These are phyloP conservation scores for Prionailurus viverrinus DNA, from an alignment of 2,113 vertebrate species.

Conservation along the genomic window DNA sequence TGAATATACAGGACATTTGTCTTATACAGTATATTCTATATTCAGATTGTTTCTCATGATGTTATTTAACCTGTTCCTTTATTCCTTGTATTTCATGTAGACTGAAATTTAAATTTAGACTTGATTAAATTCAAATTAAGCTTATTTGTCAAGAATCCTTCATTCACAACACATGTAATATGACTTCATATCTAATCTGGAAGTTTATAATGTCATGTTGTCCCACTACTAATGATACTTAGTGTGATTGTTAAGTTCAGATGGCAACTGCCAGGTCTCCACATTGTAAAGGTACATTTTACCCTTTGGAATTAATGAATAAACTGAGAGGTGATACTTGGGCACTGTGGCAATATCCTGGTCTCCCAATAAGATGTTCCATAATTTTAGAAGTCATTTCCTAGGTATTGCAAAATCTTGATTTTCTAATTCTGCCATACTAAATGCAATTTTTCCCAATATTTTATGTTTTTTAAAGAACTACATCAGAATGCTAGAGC, in stretches of 20 bases:
- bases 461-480: neutral
- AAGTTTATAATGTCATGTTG: neutral
- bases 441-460: neutral
- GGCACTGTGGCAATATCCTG: neutral
- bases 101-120: neutral
- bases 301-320: neutral
- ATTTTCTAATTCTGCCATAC: neutral
- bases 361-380: neutral
- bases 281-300: neutral
- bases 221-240: neutral
- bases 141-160: neutral
- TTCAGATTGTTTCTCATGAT: neutral
- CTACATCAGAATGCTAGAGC: neutral
- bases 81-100: neutral
- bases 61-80: neutral
- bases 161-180: neutral
- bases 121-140: conserved; percentile 28
- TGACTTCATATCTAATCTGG: neutral
- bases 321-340: neutral
- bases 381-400: neutral
- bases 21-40: neutral
- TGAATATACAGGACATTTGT: neutral
- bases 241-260: neutral
- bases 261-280: neutral
- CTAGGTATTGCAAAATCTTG: neutral